phyloP scores from a whole-genome alignment of 2,888 invertebrate species.

The Malthinus seriepunctatus region DNA sequence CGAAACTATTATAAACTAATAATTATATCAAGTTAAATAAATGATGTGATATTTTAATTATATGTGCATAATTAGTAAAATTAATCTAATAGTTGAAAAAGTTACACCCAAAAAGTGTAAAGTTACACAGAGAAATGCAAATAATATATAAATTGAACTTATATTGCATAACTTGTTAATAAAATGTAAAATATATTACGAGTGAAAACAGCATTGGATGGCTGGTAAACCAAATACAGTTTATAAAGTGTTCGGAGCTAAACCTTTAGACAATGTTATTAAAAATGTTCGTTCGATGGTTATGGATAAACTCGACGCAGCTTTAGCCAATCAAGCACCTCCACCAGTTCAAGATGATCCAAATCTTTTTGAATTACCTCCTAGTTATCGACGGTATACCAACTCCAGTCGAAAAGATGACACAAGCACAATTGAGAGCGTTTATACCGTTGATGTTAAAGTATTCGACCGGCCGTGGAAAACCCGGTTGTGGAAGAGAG shows the following conservation, averaged over 20 bases:
- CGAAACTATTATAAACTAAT: no score
- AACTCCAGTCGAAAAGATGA: constrained; percentile 95
- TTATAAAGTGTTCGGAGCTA: constrained; percentile 95
- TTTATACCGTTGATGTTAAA: constrained; percentile 95
- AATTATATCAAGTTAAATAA: no score
- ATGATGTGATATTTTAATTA: no score
- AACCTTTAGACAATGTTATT: constrained; percentile 94
- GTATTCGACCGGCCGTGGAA: constrained; percentile 90
- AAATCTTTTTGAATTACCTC: constrained; percentile 87
- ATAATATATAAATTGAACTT: no score
- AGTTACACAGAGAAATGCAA: no score
- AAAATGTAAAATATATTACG: no score
- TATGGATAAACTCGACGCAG: constrained; percentile 93
- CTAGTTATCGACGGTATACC: constrained; percentile 94
- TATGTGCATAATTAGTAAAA: no score
- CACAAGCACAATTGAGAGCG: constrained; percentile 88
- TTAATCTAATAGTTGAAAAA: no score
- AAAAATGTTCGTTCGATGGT: constrained; percentile 87
- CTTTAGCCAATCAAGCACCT: constrained; percentile 77
- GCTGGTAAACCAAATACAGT: constrained; percentile 80
- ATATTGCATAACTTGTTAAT: no score
- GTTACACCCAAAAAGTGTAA: no score
- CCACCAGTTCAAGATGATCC: constrained; percentile 82
- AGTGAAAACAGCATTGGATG: no score
- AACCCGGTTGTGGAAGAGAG: constrained; percentile 93